Conservation (phyloP, 2,797 vertebrate genomes). For the Enteromius fasciolatus region DNA sequence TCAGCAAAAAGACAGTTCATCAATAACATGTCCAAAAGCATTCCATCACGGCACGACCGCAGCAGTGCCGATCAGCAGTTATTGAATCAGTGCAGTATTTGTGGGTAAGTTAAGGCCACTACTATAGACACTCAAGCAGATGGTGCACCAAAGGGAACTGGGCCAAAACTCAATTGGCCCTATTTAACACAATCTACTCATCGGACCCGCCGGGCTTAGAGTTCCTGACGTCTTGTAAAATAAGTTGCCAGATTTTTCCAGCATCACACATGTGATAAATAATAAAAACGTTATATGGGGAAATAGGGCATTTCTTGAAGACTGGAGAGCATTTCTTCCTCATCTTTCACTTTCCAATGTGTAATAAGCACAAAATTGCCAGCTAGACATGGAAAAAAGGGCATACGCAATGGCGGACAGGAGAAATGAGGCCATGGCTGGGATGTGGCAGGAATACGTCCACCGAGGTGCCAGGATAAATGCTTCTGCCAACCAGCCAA, state of each 20-base stretch:
- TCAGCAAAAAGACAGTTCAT: background rate
- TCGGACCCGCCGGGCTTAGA: background rate
- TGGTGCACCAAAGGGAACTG: constrained; percentile 15
- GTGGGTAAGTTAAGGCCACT: constrained; percentile 6
- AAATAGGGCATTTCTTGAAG: constrained; percentile 31
- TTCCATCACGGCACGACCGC: background rate
- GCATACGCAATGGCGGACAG: constrained; percentile 7
- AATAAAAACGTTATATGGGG: constrained; percentile 7
- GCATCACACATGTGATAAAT: background rate
- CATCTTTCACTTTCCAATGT: constrained; percentile 16
- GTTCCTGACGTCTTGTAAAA: background rate
- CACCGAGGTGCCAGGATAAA: constrained; percentile 33
- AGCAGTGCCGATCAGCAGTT: background rate
- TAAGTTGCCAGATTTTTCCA: background rate
- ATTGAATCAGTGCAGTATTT: background rate
- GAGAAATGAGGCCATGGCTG: constrained; percentile 50
- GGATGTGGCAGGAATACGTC: constrained; percentile 49
- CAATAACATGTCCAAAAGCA: constrained; percentile 1
- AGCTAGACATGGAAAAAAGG: constrained; percentile 28
- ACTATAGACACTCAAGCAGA: constrained; percentile 19
- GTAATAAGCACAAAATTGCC: constrained; percentile 17
- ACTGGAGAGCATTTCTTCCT: constrained; percentile 12
- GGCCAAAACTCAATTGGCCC: constrained; percentile 42
- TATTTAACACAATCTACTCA: constrained; percentile 24
- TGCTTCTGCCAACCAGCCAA: constrained; percentile 43